These are phyloP conservation scores for Plectus sambesii DNA, from an alignment of 1,140 invertebrate species.

Conservation along the genomic window DNA sequence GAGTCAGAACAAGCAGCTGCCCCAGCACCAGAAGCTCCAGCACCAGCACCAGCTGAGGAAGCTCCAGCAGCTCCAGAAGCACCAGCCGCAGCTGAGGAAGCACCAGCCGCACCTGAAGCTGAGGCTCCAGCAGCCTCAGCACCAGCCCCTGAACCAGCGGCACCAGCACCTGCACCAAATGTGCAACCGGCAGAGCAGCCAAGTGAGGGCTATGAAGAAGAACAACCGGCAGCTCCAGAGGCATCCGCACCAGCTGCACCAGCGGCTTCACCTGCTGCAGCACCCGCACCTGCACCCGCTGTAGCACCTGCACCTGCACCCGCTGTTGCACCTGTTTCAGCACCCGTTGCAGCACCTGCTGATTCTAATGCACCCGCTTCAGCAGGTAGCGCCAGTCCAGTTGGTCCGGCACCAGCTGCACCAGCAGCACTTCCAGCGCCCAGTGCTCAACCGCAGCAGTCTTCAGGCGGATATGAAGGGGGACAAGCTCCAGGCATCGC, in stretches of 20 bases:
- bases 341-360: conserved; percentile 9
- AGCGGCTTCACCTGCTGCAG: no score
- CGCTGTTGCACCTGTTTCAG: background rate
- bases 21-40: background rate
- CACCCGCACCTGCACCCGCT: no score
- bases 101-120: background rate
- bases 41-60: background rate
- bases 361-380: no score
- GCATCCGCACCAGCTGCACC: background rate
- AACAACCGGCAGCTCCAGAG: background rate
- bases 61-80: background rate
- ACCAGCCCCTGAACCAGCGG: conserved; percentile 3
- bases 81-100: background rate
- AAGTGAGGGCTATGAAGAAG: conserved; percentile 1
- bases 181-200: conserved; percentile 10
- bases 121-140: conserved; percentile 2
- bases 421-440: background rate
- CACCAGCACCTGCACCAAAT: conserved; percentile 2
- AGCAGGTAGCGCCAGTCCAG: no score
- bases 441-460: background rate
- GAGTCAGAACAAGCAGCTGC: conserved; percentile 3
- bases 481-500: conserved; percentile 1
- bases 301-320: no score
- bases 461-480: background rate
- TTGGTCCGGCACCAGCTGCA: conserved; percentile 4